Evolutionary conservation across 2,888 invertebrate species (phyloP).

Genomic region (Bibio marci): DNA sequence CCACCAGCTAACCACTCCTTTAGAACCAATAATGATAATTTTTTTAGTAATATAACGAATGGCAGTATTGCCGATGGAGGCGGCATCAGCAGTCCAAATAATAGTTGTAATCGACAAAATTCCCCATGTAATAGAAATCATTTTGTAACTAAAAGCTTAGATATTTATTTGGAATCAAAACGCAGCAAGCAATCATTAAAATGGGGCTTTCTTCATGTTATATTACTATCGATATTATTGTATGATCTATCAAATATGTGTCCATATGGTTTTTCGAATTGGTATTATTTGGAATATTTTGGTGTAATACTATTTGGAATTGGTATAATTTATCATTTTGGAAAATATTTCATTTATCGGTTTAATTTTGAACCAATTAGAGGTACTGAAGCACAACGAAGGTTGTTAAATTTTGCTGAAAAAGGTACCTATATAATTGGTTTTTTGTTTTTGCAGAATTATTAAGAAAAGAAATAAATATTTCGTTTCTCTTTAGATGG

Average conservation of each 20-base stretch:
- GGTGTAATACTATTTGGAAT: conserved; percentile 29
- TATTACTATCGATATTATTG: conserved; percentile 17
- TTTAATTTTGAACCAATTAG: conserved; percentile 27
- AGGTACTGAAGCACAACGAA: conserved; percentile 34
- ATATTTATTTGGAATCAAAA: conserved; percentile 17
- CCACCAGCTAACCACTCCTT: too few relatives aligned
- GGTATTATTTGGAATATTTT: conserved; percentile 30
- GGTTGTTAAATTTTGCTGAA: conserved; percentile 34
- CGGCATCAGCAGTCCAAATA: too few relatives aligned
- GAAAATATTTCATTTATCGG: conserved; percentile 29
- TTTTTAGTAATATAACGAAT: too few relatives aligned
- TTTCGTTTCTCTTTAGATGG: conserved; percentile 14
- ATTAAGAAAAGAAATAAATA: background rate
- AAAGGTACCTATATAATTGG: conserved; percentile 10
- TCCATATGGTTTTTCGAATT: conserved; percentile 15
- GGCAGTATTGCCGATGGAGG: too few relatives aligned
- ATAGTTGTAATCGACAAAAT: too few relatives aligned
- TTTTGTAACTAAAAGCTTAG: conserved; percentile 16
- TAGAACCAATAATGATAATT: too few relatives aligned
- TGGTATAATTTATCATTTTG: conserved; percentile 35
- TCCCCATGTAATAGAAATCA: too few relatives aligned
- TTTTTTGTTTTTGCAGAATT: background rate
- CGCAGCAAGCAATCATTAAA: conserved; percentile 19
- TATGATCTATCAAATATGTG: conserved; percentile 23
- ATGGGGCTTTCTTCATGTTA: conserved; percentile 22